phyloP scores from a whole-genome alignment of 2,797 vertebrate species.

The Rhyacichthys aspro region DNA sequence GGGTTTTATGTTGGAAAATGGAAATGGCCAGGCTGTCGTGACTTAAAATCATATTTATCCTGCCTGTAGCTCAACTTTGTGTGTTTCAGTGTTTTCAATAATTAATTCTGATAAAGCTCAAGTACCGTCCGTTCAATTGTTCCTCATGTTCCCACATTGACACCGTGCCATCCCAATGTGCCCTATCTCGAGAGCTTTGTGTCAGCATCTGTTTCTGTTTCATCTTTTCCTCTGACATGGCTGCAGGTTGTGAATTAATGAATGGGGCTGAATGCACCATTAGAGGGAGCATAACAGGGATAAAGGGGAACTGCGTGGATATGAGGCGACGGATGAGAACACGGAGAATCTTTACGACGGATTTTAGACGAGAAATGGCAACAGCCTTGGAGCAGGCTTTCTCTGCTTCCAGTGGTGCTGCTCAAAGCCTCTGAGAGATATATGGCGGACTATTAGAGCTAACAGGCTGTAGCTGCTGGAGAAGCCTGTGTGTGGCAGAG shows the following conservation, averaged over 20 bases:
- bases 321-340: slow-evolving; percentile 24
- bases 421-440: slow-evolving; percentile 49
- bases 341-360: slow-evolving; percentile 40
- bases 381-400: slow-evolving; percentile 41
- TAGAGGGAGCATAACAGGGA: slow-evolving; percentile 1
- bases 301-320: slow-evolving; percentile 2
- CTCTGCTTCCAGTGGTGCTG: slow-evolving; percentile 26
- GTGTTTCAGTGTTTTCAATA: no score
- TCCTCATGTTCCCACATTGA: background rate
- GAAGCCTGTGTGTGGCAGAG: slow-evolving; percentile 12
- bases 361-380: slow-evolving; percentile 38
- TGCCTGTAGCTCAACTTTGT: no score
- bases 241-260: slow-evolving; percentile 67
- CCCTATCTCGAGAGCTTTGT: slow-evolving; percentile 22
- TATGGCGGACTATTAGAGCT: slow-evolving; percentile 43
- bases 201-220: slow-evolving; percentile 30
- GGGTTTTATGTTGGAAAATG: no score
- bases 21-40: no score
- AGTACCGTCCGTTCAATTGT: background rate
- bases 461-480: slow-evolving; percentile 37
- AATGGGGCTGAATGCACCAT: slow-evolving; percentile 27
- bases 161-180: slow-evolving; percentile 4
- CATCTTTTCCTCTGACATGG: slow-evolving; percentile 34
- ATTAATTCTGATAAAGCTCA: background rate
- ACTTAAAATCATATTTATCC: no score